A percentile compares a stretch with the other conserved stretches of the same genome.
Evolutionary conservation across 1,140 invertebrate species (phyloP).

Genomic region (Batillaria attramentaria): DNA sequence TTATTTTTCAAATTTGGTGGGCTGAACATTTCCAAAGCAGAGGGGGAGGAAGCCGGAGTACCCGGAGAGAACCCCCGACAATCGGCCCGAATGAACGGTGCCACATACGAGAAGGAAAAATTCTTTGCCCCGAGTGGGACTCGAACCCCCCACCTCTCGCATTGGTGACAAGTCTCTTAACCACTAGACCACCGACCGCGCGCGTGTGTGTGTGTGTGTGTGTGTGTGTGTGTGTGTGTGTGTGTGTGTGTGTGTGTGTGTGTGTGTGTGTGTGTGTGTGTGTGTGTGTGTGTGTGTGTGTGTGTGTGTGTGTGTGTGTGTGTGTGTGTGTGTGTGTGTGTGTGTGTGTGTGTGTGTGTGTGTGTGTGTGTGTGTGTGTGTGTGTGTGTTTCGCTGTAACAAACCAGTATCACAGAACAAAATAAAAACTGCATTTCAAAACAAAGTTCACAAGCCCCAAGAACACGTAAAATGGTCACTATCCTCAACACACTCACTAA

Average conservation of each 20-base stretch:
- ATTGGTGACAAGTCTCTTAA: no score
- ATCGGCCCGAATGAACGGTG: no score
- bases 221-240: background rate
- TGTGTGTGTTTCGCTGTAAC: background rate
- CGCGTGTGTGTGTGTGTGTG: background rate
- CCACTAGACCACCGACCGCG: no score
- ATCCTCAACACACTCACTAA: background rate
- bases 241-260: background rate
- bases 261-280: slow-evolving; percentile 5
- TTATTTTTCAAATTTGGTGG: no score
- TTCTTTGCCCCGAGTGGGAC: no score
- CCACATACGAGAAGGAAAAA: no score
- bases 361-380: slow-evolving; percentile 16
- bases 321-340: slow-evolving; percentile 2
- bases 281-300: background rate
- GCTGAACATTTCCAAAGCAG: no score
- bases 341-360: slow-evolving; percentile 7
- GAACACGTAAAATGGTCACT: background rate
- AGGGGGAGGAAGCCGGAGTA: no score
- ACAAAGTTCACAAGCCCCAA: background rate
- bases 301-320: slow-evolving; percentile 7
- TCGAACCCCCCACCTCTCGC: no score
- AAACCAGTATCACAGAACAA: background rate
- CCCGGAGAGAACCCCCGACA: no score
- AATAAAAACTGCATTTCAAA: background rate